Evolutionary conservation across 2,888 invertebrate species (phyloP).

Genomic region (Hydropsyche betteni): DNA sequence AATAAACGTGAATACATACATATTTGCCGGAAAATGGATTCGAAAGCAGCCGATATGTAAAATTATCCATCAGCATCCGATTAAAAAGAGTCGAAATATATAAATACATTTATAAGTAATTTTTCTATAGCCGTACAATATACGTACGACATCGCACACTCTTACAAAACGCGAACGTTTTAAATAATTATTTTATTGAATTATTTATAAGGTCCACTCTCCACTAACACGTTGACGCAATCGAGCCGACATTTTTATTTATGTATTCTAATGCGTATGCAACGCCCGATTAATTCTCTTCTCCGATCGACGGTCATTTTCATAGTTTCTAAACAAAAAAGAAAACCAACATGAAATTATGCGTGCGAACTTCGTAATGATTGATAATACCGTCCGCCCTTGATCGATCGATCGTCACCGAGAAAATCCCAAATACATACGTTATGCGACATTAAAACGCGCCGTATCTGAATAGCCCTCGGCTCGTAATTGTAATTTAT

Average conservation of each 20-base stretch:
- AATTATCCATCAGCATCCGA: not conserved
- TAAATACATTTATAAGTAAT: conserved; percentile 5
- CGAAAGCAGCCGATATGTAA: too few relatives aligned
- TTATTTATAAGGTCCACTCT: conserved; percentile 2
- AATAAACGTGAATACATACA: too few relatives aligned
- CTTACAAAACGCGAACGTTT: not conserved
- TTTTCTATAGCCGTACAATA: not conserved
- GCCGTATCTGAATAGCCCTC: not conserved
- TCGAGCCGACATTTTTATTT: conserved; percentile 11
- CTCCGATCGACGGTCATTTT: not conserved
- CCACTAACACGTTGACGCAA: conserved; percentile 9
- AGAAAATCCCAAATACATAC: conserved; percentile 20
- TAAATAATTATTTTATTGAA: conserved; percentile 10
- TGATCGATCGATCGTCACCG: not conserved
- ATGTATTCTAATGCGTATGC: conserved; percentile 25
- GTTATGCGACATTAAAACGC: not conserved
- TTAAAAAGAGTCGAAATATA: conserved; percentile 1
- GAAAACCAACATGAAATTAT: too few relatives aligned
- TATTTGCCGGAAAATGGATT: too few relatives aligned
- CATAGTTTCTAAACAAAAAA: not conserved
- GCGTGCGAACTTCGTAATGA: not conserved
- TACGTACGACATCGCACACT: not conserved
- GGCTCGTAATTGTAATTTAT: conserved; percentile 23
- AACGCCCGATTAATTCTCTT: not conserved
- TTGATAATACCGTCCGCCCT: conserved; percentile 12